Base-by-base conservation (phyloP, 2,888 invertebrate genomes). In the Rotaria magnacalcarata region DNA sequence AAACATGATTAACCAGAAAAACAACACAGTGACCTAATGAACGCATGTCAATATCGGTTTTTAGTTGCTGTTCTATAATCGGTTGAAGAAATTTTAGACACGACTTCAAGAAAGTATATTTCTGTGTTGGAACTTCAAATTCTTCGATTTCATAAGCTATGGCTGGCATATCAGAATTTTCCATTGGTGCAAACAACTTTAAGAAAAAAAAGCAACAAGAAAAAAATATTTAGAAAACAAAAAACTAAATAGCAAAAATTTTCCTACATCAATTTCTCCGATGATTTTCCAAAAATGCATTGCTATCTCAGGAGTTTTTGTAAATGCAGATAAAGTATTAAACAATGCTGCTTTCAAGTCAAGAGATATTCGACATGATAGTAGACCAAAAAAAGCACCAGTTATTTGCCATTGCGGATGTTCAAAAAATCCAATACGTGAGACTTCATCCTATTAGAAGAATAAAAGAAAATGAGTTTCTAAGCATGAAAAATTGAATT, bases 381-480 rank as follows among this genome's bases (percentile, higher is more conserved):
- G 11, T 47, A 80, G 47, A n/a, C 80, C 80, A 47, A 80, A 80
- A 47, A 80, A 80, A 3, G 80, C 43, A 4, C 24, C 43, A 10
- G 80, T 80, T 43, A 80, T 80, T 80, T 80, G 80, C 80, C 80
- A 80, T 80, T 80, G 80, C n/a, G 80, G 47, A 80, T 80, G 80
- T 80, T 80, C 80, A 47, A 80, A 80, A 80, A 80, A 80, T 7
- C 80, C 47, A 80, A 80, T 80, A 80, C 80, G 80, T 34, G 80
- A 80, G 1, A 80, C 47, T 80, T 80, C 80, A 47, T 80, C 80
- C 80, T 80, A 80, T 24, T 8, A n/a, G 16, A 11, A 58, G 11
- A 3, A 54, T 4, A 54, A 21, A 27, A 27, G 14, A n/a, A 11
- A 6, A 34, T 19, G 8, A 67, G 27, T 27, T 67, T 14, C 4